These are phyloP conservation scores for Scrobipalpa costella DNA, from an alignment of 2,888 invertebrate species.

Conservation along the genomic window DNA sequence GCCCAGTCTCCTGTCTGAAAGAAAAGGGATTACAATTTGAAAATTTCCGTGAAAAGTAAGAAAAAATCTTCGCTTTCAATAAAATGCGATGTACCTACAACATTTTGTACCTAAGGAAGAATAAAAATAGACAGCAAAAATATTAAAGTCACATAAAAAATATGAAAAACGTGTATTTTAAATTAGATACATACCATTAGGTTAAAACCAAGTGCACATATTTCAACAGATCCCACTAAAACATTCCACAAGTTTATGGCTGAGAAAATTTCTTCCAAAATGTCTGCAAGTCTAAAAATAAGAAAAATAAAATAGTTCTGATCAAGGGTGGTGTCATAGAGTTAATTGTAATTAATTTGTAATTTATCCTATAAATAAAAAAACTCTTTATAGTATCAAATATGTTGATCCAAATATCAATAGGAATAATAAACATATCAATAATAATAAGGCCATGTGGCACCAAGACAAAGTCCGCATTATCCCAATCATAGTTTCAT, in stretches of 20 bases:
- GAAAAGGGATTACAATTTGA: neutral
- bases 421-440: too few relatives aligned
- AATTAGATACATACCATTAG: slow-evolving; percentile 67
- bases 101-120: too few relatives aligned
- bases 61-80: neutral
- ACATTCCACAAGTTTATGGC: slow-evolving; percentile 66
- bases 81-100: too few relatives aligned
- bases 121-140: too few relatives aligned
- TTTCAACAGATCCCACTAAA: slow-evolving; percentile 63
- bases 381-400: too few relatives aligned
- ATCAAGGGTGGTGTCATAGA: too few relatives aligned
- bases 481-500: too few relatives aligned
- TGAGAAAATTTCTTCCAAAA: slow-evolving; percentile 66
- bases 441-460: too few relatives aligned
- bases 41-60: neutral
- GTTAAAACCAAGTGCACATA: slow-evolving; percentile 70
- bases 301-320: slow-evolving; percentile 5
- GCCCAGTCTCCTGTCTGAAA: slow-evolving; percentile 41
- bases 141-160: neutral
- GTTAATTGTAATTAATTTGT: too few relatives aligned
- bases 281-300: slow-evolving; percentile 55
- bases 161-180: neutral
- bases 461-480: too few relatives aligned
- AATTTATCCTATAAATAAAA: too few relatives aligned
- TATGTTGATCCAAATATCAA: too few relatives aligned